Conservation (phyloP, 2,113 vertebrate species). For the Neolamprologus sp. region DNA sequence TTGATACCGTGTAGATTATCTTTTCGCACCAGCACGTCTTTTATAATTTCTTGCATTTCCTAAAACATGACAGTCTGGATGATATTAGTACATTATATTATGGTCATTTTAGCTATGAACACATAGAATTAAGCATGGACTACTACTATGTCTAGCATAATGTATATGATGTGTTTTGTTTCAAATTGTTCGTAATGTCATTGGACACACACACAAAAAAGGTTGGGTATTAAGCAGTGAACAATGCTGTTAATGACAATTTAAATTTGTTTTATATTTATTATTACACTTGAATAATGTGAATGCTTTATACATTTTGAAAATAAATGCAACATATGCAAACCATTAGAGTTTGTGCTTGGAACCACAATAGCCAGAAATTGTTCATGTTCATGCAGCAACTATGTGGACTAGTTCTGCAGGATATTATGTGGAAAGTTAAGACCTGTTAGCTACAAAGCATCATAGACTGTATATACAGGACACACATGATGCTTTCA, state of each 20-base stretch:
- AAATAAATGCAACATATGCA: neutral
- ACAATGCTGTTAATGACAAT: neutral
- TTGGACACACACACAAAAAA: neutral
- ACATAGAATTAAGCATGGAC: neutral
- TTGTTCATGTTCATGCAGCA: fast-evolving
- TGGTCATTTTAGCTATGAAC: neutral
- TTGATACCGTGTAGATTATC: neutral
- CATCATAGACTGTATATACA: neutral
- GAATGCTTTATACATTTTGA: neutral
- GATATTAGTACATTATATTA: neutral
- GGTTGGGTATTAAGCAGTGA: neutral
- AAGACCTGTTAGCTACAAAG: neutral
- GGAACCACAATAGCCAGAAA: neutral
- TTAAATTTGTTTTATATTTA: neutral
- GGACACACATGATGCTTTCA: neutral
- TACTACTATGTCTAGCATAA: neutral
- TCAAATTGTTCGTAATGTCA: neutral
- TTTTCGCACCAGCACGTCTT: neutral
- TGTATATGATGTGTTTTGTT: neutral
- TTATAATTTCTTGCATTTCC: neutral
- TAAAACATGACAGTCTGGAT: neutral
- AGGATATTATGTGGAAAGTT: neutral
- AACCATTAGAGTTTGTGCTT: neutral
- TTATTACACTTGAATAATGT: neutral
- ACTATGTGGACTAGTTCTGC: fast-evolving